These are phyloP conservation scores for Xenops minutus DNA, from an alignment of 2,797 vertebrate genomes.

Conservation along the genomic window DNA sequence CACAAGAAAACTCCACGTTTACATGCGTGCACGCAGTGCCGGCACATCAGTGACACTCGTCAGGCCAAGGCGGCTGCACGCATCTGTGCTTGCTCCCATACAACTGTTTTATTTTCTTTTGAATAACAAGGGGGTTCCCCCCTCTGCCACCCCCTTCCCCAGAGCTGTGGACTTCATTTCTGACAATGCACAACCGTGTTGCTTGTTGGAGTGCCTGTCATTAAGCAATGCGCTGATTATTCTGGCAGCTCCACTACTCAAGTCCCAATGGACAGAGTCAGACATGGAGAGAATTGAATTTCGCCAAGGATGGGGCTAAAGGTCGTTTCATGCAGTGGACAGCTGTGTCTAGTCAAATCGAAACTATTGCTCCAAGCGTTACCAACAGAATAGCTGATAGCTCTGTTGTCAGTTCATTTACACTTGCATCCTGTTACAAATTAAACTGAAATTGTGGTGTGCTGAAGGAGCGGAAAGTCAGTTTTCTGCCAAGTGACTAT, in stretches of 20 bases:
- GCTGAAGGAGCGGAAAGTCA: slow-evolving; percentile 23
- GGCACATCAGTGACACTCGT: fast-evolving
- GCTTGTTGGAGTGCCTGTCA: slow-evolving; percentile 59
- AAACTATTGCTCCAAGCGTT: slow-evolving; percentile 63
- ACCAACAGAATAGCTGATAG: slow-evolving; percentile 67
- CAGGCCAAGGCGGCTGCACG: background rate
- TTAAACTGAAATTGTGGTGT: slow-evolving; percentile 63
- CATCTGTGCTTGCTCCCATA: background rate
- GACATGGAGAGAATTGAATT: slow-evolving; percentile 77
- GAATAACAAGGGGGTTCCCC: slow-evolving; percentile 4
- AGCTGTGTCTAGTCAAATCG: slow-evolving; percentile 73
- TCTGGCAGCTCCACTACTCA: slow-evolving; percentile 62
- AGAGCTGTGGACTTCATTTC: background rate
- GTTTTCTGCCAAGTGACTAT: slow-evolving; percentile 38
- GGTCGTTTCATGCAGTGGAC: slow-evolving; percentile 70
- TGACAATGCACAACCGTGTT: slow-evolving; percentile 46
- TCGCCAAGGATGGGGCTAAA: slow-evolving; percentile 70
- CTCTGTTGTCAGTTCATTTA: slow-evolving; percentile 71
- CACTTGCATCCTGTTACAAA: slow-evolving; percentile 61
- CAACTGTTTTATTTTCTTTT: background rate
- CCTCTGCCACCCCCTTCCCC: background rate
- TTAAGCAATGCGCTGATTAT: slow-evolving; percentile 74
- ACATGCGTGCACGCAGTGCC: fast-evolving
- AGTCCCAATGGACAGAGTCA: slow-evolving; percentile 70
- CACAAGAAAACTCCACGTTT: background rate